Conservation (phyloP, 2,888 invertebrate species). For the Orthosia cruda region DNA sequence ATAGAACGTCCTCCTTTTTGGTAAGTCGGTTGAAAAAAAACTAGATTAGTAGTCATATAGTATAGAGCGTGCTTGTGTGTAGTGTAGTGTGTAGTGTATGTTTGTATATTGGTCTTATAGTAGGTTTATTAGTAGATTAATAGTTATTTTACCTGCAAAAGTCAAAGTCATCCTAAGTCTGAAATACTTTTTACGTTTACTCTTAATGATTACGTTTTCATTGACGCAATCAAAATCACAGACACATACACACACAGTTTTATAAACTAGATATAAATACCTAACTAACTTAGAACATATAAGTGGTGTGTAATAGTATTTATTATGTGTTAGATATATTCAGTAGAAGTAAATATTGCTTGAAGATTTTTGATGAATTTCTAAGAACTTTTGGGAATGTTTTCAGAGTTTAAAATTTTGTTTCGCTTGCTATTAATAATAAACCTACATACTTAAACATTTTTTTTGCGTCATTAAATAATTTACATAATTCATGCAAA, state of each 20-base stretch:
- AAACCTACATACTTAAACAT: background rate
- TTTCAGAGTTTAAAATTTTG: too few species aligned
- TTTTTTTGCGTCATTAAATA: background rate
- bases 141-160: background rate
- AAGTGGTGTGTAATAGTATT: background rate
- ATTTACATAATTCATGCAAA: slow-evolving; percentile 47
- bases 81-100: too few species aligned
- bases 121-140: background rate
- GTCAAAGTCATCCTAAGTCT: slow-evolving; percentile 11
- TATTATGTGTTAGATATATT: background rate
- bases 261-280: background rate
- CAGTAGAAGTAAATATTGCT: background rate
- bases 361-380: background rate
- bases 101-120: too few species aligned
- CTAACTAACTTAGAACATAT: background rate
- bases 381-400: background rate
- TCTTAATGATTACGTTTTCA: background rate
- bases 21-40: background rate
- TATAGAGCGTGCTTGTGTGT: too few species aligned
- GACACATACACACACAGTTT: slow-evolving; percentile 4
- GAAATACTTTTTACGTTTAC: background rate
- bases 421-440: background rate
- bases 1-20: too few species aligned
- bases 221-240: slow-evolving; percentile 10
- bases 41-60: background rate